Base-by-base conservation (phyloP, 2,113 vertebrate species). In the Myrmecobius fasciatus region DNA sequence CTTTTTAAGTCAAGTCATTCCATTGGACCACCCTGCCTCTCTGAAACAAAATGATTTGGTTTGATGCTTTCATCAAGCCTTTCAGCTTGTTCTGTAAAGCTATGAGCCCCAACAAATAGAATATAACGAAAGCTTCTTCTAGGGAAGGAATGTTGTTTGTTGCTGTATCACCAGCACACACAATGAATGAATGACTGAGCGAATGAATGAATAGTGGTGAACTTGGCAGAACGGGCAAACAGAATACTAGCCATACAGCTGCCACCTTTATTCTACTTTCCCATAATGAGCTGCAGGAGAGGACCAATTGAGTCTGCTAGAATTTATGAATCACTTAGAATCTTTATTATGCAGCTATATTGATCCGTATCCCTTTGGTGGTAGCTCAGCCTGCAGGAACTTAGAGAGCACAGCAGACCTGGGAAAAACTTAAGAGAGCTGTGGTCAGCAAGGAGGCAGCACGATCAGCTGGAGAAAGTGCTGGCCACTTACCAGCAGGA, bases 221-320 rank as follows among this genome's bases (percentile, higher is more conserved):
- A 17, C 12, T 2, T 26, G 89, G 48, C 31, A 12, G 1, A 0
- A 1, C 3, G 8, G 51, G 26, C 4, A 43, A 25, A 3, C 0
- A 60, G 8, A 26, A 7, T 11, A 0, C 12, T 2, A 2, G 4
- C 67, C 53, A 51, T 25, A 4, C 20, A 17, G 52, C 90, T 4
- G 53, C 52, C 26, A 49, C 7, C 0, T 0, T 8, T 52, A 49
- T 83, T 36, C 36, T 46, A 26, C 48, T 47, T 26, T 95, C 31
- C 28, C 28, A n/a, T 52, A 90, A 3, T 67, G 24, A 67, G 60
- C 4, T 31, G 31, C 60, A 67, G 60, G 31, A 67, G 3, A 67
- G 3, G 60, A 11, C 12, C 60, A 67, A 67, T 12, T 67, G 31
- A 67, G 14, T 67, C 60, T 67, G 3, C 12, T 17, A 60, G 31